Base-by-base conservation (phyloP, 2,797 vertebrate species). In the Rhinoraja longicauda region DNA sequence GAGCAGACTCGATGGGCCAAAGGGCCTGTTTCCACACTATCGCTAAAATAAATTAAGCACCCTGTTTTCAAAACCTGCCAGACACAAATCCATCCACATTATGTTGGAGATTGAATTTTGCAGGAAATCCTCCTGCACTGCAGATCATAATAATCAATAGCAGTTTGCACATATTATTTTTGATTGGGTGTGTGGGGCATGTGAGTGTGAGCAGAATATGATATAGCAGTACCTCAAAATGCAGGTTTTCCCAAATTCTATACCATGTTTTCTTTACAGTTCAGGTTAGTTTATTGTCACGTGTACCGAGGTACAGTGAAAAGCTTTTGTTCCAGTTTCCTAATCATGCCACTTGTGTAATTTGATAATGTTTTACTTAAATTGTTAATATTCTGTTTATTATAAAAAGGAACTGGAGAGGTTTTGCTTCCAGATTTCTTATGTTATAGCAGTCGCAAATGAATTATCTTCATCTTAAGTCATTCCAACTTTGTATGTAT, bases 341-440 rank as follows among this genome's bases (percentile, higher is more conserved):
- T 15, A 15, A 29, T 75, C 17, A 57, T 26, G 26, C 26, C 3
- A 75, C 15, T 26, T 24, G 67, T 91, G 17, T 12, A 39, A 90
- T 90, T 24, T 73, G 9, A n/a, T 67, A 21, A 67, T n/a, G 21
- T 36, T 67, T 90, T 90, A 90, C 32, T 70, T 90, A n/a, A 10
- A 90, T n/a, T 88, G 82, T 62, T 32, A 86, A 59, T n/a, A 32
- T 32, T 17, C 36, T 91, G n/a, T 45, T 91, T 73, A 29, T 91
- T 73, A 36, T 39, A 70, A 12, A 10, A 21, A 91, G 26, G 62
- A 8, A 45, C 39, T 73, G 67, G 29, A 72, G 8, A 45, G 53
- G 53, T 45, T 24, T 15, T 72, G 21, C 36, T 12, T 72, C 70
- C 26, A 39, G 36, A 32, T 45, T 64, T 53, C 1, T 78, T 26